Base-by-base conservation (phyloP, 2,888 invertebrate genomes). In the Matsumyia berberina region DNA sequence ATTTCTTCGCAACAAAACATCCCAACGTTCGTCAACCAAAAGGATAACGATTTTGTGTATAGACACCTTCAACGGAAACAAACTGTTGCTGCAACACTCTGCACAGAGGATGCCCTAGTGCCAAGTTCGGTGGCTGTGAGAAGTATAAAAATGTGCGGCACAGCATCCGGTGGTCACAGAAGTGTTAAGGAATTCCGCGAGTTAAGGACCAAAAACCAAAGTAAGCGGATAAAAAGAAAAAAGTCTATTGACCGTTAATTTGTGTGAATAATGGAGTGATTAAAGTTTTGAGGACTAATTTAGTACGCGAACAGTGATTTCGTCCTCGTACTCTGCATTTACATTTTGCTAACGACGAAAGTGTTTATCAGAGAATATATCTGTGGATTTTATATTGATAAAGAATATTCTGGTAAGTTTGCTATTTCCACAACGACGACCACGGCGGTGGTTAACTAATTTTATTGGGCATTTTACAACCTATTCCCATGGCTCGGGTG, bases 121-220 rank as follows among this genome's bases (percentile, higher is more conserved):
- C 55, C 53, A 53, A 49, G 12, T 67, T 53, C 62, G 31, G 42
- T 49, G 8, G 57, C 62, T 55, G 69, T 39, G 74, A 74, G 44
- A 58, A 69, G 83, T 85, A 85, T 85, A 85, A 80, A 85, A 80
- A 80, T 76, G 58, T 12, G 42, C 51, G 70, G 70, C 85, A 66
- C 70, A 70, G 74, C 85, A 85, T 85, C 85, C 85, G 76, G 79
- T 80, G 80, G 74, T 74, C 85, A 80, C 85, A 85, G 80, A 85
- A 74, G 74, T 76, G 69, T 80, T 58, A 76, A 55, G 64, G 58
- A 31, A 74, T 64, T 67, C 73, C 78, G 83, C 73, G 83, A 49
- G 83, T 49, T 33, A 79, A 83, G 70, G 69, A 79, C 72, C 33
- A 72, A 57, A 15, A 37, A 15, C 19, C 35, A 37, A 51, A 39